phyloP scores from a whole-genome alignment of 2,797 vertebrate genomes.

The Danio aesculapii region DNA sequence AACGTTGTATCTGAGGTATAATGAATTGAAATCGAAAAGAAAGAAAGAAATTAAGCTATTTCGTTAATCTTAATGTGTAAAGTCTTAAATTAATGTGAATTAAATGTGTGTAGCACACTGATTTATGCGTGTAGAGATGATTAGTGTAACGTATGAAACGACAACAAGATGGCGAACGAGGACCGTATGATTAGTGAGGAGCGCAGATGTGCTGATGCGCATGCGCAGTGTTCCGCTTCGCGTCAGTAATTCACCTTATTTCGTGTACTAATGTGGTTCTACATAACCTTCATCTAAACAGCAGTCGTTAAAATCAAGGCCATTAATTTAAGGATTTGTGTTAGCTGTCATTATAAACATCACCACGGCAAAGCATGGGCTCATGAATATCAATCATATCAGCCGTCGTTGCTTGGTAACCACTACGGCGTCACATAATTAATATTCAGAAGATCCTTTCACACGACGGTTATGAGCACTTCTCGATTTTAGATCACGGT shows the following conservation, averaged over 20 bases:
- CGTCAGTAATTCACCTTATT: neutral
- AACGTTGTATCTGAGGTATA: no score
- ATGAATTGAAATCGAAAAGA: no score
- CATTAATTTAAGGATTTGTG: no score
- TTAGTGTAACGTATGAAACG: neutral
- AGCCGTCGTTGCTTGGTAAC: conserved; percentile 16
- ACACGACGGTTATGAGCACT: neutral
- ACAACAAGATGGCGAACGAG: conserved; percentile 26
- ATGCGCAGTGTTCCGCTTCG: conserved; percentile 26
- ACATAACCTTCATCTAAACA: neutral
- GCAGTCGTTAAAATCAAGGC: neutral
- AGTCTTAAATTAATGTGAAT: no score
- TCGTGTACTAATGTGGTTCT: conserved; percentile 2
- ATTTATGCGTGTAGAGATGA: no score
- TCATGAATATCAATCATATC: neutral
- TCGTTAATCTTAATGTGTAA: no score
- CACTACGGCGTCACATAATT: neutral
- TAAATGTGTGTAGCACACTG: neutral
- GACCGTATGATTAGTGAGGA: no score
- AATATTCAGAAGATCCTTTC: conserved; percentile 6
- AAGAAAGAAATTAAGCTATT: no score
- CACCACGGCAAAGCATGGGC: neutral
- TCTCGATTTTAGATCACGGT: no score
- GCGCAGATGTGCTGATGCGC: conserved; percentile 35
- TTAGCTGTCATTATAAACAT: no score